Base-by-base conservation (phyloP, 2,888 invertebrate genomes). In the Mythimna albipuncta region DNA sequence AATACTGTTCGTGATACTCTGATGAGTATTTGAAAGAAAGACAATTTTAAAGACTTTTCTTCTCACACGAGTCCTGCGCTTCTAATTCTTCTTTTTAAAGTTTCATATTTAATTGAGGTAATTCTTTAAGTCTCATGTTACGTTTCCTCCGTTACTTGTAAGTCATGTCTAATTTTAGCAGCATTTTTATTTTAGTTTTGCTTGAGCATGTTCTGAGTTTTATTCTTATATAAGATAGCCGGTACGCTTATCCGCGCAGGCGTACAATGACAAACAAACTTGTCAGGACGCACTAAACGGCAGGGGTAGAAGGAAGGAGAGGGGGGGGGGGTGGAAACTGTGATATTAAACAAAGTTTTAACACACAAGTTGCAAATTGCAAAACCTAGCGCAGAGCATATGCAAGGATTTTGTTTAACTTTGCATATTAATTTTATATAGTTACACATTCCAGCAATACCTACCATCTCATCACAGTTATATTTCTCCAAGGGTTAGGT, bases 301-400 rank as follows among this genome's bases (percentile, higher is more conserved):
- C 5, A 47, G 16, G 16, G 16, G 19, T 16, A 32, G 3, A 26
- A 26, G n/a, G 32, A 13, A 63, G 57, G 32, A 10, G 21, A 16
- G 47, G 54, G 16, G 16, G 16, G 16, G 26, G n/a, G 16, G 26
- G 50, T 11, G 54, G 57, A 63, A 66, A 77, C 77, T 77, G 58
- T 41, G 77, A 77, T 81, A 81, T 78, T 82, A 69, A 69, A 78
- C 69, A 65, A 78, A 78, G 69, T 78, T 78, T 77, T 66, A 69
- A 77, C 69, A 77, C 50, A 59, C 62, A 78, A 78, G 58, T 81
- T 81, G 68, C 58, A 77, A 78, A 78, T 78, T 78, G 82, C 82
- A 69, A 69, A 63, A 78, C 65, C 54, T 63, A 44, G 62, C 62
- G 9, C 32, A 16, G 32, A 55, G 64, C 52, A 81, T 50, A 52